Conservation (phyloP, 2,888 invertebrate species). For the Chymomyza fuscimana region DNA sequence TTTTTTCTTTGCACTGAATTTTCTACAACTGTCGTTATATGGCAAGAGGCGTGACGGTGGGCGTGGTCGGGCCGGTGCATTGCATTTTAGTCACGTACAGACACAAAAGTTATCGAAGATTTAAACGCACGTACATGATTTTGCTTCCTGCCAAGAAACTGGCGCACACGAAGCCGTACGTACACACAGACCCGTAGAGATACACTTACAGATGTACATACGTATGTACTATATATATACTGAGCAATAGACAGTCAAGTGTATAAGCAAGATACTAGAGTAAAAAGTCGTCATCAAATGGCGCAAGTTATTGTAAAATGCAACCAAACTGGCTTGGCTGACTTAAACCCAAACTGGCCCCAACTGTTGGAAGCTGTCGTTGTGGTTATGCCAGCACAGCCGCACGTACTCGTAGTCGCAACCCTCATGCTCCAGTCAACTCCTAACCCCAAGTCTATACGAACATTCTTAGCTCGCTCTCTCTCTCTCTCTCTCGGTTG, state of each 20-base stretch:
- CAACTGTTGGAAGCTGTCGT: constrained; percentile 11
- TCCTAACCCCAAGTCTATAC: neutral
- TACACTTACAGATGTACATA: neutral
- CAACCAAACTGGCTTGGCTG: constrained; percentile 8
- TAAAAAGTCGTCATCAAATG: constrained; percentile 67
- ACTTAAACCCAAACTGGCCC: neutral
- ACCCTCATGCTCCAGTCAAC: neutral
- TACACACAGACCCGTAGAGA: neutral
- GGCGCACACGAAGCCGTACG: constrained; percentile 14
- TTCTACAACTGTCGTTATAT: neutral
- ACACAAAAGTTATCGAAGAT: constrained; percentile 70
- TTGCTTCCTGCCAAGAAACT: constrained; percentile 50
- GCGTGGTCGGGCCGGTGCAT: constrained; percentile 38
- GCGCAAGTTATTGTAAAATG: constrained; percentile 68
- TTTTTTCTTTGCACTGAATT: neutral
- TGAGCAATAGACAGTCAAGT: too few relatives aligned
- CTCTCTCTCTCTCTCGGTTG: neutral
- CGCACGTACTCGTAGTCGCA: neutral
- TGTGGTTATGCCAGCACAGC: constrained; percentile 18
- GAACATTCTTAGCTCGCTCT: neutral
- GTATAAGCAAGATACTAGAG: neutral
- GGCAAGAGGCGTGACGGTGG: neutral
- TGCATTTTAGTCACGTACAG: constrained; percentile 69
- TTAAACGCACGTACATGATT: constrained; percentile 70
- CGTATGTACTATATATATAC: neutral